These are phyloP conservation scores for Conus betulinus DNA, from an alignment of 1,140 invertebrate species.

Conservation along the genomic window DNA sequence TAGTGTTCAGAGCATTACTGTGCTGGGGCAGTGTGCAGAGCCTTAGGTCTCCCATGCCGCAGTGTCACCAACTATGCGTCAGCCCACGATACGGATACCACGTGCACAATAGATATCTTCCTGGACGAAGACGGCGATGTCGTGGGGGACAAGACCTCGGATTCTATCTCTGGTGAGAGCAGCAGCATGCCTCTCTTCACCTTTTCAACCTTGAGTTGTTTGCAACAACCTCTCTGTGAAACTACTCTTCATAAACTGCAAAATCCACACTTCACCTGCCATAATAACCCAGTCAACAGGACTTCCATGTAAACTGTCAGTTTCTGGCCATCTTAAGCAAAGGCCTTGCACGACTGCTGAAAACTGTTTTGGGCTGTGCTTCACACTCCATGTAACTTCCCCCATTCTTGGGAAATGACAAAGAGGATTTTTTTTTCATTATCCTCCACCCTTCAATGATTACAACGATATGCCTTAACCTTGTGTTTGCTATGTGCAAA, in stretches of 20 bases:
- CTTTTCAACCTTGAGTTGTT: too few species aligned
- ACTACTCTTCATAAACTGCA: not conserved
- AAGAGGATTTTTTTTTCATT: too few species aligned
- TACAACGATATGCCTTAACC: too few species aligned
- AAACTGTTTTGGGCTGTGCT: too few species aligned
- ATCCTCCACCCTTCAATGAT: too few species aligned
- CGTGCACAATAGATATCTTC: slow-evolving; percentile 91
- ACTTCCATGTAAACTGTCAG: too few species aligned
- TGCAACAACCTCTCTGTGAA: too few species aligned
- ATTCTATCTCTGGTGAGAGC: slow-evolving; percentile 54
- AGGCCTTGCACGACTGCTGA: too few species aligned
- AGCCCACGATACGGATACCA: slow-evolving; percentile 92
- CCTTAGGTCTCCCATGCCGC: slow-evolving; percentile 90
- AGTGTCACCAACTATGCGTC: slow-evolving; percentile 91
- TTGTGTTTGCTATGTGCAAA: not conserved
- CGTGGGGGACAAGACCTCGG: not conserved
- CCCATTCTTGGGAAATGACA: too few species aligned
- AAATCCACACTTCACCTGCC: not conserved
- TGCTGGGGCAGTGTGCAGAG: slow-evolving; percentile 83
- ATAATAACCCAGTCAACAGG: not conserved
- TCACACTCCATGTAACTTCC: too few species aligned
- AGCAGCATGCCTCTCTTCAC: too few species aligned
- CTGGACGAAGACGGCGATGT: slow-evolving; percentile 76
- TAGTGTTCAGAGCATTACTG: not conserved
- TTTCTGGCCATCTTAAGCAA: too few species aligned